Evolutionary conservation across 2,113 vertebrate species (phyloP).

Genomic region (Chrysochloris asiatica): DNA sequence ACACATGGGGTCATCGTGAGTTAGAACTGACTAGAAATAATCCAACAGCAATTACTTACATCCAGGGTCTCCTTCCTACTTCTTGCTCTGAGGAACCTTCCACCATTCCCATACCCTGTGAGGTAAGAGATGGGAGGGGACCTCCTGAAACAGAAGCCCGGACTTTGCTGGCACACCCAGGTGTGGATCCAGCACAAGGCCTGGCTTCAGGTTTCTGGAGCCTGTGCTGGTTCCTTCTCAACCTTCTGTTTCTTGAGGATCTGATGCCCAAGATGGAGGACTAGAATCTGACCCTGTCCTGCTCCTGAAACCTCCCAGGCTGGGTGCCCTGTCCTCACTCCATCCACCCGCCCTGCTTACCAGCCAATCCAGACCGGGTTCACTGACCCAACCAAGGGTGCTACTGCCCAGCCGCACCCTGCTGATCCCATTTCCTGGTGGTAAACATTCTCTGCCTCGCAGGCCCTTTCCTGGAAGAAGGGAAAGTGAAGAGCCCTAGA

Average conservation of each 20-base stretch:
- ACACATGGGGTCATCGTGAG: too few relatives aligned
- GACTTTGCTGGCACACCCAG: accelerated
- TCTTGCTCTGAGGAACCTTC: neutral
- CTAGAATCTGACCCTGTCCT: neutral
- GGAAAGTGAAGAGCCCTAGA: neutral
- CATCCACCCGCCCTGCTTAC: neutral
- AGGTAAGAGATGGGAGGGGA: neutral
- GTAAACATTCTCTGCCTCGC: neutral
- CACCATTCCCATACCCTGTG: neutral
- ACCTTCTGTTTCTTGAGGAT: too few relatives aligned
- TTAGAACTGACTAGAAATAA: too few relatives aligned
- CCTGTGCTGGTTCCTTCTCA: accelerated
- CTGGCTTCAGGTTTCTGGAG: neutral
- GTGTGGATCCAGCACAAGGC: too few relatives aligned
- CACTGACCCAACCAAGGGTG: neutral
- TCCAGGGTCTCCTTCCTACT: neutral
- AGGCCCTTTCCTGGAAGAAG: neutral
- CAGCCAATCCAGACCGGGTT: neutral
- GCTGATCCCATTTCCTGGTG: constrained; percentile 30
- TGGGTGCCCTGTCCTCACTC: accelerated
- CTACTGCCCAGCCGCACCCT: neutral
- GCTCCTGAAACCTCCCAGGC: neutral
- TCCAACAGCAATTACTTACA: neutral
- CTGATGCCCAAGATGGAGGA: neutral
- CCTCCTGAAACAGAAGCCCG: neutral